Base-by-base conservation (phyloP, 1,140 invertebrate genomes). In the Acromyrmex heyeri region DNA sequence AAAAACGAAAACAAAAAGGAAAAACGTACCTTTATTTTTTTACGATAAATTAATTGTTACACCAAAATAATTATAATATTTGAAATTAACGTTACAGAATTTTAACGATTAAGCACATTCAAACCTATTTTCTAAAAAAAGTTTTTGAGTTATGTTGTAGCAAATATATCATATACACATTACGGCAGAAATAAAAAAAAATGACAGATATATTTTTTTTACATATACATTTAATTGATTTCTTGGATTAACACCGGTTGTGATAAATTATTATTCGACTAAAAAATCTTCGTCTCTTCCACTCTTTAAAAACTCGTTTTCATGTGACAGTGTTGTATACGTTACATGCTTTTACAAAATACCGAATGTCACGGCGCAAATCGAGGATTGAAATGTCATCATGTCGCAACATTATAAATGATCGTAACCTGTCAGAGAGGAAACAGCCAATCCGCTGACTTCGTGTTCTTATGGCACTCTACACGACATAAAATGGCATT, bases 301-400 rank as follows among this genome's bases (percentile, higher is more conserved):
- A 10, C 3, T 61, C 48, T 75, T 62, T 30, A 48, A 27, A 59
- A 16, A 77, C 16, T 77, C 21, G 4, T 30, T 34, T 75, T 44
- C 16, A 48, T 5, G 21, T 61, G 4, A n/a, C 18, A n/a, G 53
- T n/a, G 53, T 55, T 55, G 53, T 55, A 55, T 50, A 21, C 44
- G 14, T 64, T 12, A 44, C 16, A 21, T 16, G 27, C 6, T 27
- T 59, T 24, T 38, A 44, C 16, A 24, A 44, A 77, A 77, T 44
- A 44, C 24, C 16, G 24, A 65, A 67, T 18, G n/a, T 67, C 62
- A 53, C 44, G 14, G n/a, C 44, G 24, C 7, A 44, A 16, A 18
- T 48, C 24, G 30, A 82, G 44, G 21, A 59, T 48, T 48, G 24
- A 72, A 67, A 72, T 82, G 53, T 81, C 65, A 57, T 81, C 24